phyloP scores from a whole-genome alignment of 1,140 invertebrate species.

The Chymomyza costata region DNA sequence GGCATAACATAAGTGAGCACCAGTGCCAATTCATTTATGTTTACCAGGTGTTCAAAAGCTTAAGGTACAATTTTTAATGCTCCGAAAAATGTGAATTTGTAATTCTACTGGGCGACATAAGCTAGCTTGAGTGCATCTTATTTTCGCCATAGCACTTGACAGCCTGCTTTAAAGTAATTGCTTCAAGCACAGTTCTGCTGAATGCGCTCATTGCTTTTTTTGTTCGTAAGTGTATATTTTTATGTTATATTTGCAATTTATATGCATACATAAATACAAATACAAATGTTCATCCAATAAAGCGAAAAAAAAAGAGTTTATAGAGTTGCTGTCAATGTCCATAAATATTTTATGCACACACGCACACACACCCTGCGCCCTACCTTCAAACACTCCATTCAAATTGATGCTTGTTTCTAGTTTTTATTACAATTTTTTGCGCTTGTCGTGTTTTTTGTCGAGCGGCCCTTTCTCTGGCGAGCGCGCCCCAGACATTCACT shows the following conservation, averaged over 20 bases:
- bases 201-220: too few species aligned
- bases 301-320: constrained; percentile 40
- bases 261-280: constrained; percentile 45
- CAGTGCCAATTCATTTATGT: too few species aligned
- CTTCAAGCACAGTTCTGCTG: too few species aligned
- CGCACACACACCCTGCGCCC: constrained; percentile 5
- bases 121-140: too few species aligned
- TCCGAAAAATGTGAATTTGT: too few species aligned
- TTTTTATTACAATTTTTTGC: constrained; percentile 62
- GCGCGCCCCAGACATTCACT: constrained; percentile 44
- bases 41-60: too few species aligned
- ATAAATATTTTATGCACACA: constrained; percentile 51
- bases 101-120: too few species aligned
- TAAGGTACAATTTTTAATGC: too few species aligned
- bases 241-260: constrained; percentile 41
- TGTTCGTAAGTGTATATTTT: too few species aligned
- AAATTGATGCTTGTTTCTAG: constrained; percentile 70
- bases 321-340: constrained; percentile 54
- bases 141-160: too few species aligned
- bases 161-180: too few species aligned
- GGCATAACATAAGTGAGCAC: too few species aligned
- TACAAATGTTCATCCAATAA: constrained; percentile 21
- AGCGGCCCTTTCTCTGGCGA: constrained; percentile 52
- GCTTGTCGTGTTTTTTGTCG: constrained; percentile 68
- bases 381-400: constrained; percentile 26